Evolutionary conservation across 2,888 invertebrate genomes (phyloP), one percentile per base, ranked within the genome.

Genomic region (Lasioglossum pauxillum): DNA sequence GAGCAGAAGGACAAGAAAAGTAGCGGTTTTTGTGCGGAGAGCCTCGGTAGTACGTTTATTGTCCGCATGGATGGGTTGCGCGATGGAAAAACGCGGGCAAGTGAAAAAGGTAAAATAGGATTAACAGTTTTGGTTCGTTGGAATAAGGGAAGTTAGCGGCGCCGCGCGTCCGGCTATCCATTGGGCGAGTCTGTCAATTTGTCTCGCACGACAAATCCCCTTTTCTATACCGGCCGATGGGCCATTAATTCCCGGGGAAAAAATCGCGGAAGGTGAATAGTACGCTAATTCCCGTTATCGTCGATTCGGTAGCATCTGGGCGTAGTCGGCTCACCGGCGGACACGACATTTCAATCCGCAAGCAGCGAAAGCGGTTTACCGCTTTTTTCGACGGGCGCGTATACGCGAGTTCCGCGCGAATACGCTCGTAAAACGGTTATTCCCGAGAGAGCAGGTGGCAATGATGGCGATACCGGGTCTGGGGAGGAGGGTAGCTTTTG

Each of bases 351-450:
- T 90, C 91, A 91, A 91, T 91, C 91, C 90, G 88, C 90, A 88
- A 91, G 91, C 91, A 91, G 84, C 85, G 88, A 91, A 91, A 91
- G 90, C 91, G 91, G 91, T 91, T 91, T 91, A 91, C 90, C 91
- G 90, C 83, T 83, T 87, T 88, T 89, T 88, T 87, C 57, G 57
- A 60, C 79, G 87, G 80, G 73, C 86, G 86, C 90, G 88, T 82
- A 89, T 83, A 88, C 88, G 86, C 85, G 80, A 80, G 87, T 90
- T 90, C 85, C 89, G 89, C 91, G 88, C 83, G 90, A 83, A 89
- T 91, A 89, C 91, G 89, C 83, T 79, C 86, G 91, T 91, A 90
- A 91, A 91, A 91, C 75, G 90, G 90, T 90, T 91, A 91, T 91
- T 91, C 90, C 91, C 89, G 88, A 77, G 86, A 82, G 91, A 91